These are phyloP conservation scores for Premnoplex brunnescens DNA, from an alignment of 2,797 vertebrate genomes.

Conservation along the genomic window DNA sequence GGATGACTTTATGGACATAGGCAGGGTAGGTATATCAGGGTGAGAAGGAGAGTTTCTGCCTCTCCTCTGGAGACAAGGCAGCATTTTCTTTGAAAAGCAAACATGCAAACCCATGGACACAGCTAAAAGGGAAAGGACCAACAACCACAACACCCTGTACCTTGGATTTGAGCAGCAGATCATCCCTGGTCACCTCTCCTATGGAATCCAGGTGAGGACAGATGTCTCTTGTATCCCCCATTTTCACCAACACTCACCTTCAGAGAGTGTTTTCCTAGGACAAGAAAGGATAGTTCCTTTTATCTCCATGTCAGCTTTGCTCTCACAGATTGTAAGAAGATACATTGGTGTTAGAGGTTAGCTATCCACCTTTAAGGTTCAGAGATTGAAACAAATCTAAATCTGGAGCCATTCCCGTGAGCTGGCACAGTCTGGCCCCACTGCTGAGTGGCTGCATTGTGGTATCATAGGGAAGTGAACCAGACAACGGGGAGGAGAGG, in stretches of 20 bases:
- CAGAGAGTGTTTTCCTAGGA: neutral
- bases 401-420: neutral
- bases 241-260: conserved; percentile 64
- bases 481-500: neutral
- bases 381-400: neutral
- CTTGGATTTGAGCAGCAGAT: conserved; percentile 94
- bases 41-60: neutral
- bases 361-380: neutral
- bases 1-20: neutral
- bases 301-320: neutral
- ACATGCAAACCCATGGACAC: neutral
- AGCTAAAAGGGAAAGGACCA: neutral
- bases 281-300: neutral
- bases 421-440: neutral
- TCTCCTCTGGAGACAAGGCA: neutral
- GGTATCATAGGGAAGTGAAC: neutral
- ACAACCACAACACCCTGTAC: conserved; percentile 59
- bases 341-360: neutral
- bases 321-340: neutral
- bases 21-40: neutral
- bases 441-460: neutral
- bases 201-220: conserved; percentile 94
- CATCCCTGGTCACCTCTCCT: conserved; percentile 95
- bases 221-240: conserved; percentile 85
- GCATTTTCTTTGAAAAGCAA: neutral